Conservation (phyloP, 2,888 invertebrate species). For the Tipula unca region DNA sequence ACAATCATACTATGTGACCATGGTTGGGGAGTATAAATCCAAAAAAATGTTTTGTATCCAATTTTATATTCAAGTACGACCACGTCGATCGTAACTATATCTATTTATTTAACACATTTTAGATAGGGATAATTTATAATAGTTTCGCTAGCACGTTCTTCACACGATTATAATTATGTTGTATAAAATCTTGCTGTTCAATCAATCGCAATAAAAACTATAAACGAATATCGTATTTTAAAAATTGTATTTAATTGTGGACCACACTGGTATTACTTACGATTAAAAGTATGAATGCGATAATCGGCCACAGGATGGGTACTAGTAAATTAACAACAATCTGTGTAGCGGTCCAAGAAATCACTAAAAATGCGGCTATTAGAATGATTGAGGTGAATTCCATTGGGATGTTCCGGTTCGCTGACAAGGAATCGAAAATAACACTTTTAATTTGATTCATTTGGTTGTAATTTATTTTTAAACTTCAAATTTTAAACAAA, state of each 20-base stretch:
- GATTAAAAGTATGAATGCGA: not conserved
- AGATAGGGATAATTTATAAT: not conserved
- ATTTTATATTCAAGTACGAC: not conserved
- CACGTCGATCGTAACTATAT: not conserved
- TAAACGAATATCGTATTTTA: not conserved
- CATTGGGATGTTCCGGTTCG: not conserved
- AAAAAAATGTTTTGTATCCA: not conserved
- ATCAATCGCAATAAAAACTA: not conserved
- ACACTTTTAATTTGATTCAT: no score
- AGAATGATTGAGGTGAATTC: not conserved
- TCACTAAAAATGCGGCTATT: not conserved
- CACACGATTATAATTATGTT: not conserved
- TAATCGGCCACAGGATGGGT: not conserved
- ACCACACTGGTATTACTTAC: not conserved
- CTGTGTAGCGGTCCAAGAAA: not conserved
- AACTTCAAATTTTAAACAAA: no score
- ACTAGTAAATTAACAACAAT: not conserved
- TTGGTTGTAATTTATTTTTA: no score
- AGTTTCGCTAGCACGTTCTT: not conserved
- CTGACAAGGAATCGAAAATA: not conserved
- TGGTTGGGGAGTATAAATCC: not conserved
- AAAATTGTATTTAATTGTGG: not conserved
- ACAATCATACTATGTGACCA: not conserved
- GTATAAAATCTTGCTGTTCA: not conserved
- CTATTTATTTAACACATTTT: not conserved